Base-by-base conservation (phyloP, 2,113 vertebrate species). In the Malurus cyaneus region DNA sequence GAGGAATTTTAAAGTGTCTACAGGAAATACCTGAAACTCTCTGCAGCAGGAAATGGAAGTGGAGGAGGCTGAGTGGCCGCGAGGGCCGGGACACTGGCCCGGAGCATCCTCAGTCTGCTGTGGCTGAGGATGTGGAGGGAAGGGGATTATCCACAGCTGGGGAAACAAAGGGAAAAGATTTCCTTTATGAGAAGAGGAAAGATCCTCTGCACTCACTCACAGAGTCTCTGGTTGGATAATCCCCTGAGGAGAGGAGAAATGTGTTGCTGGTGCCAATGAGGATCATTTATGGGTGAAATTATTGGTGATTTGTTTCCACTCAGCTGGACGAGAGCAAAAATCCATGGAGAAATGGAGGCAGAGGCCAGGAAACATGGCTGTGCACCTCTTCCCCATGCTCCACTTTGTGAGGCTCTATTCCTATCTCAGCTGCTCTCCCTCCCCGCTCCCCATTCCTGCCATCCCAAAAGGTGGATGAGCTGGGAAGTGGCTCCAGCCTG, bases 11-110 rank as follows among this genome's bases (percentile, higher is more conserved):
- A 16, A 93, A 82, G 87, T 53, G 71, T 86, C 88, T 94, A 1
- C 89, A 94, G 94, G 95, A 96, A 96, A 95, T 92, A 77, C 39
- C 93, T 93, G 87, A 52, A 72, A 12, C 23, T 57, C 79, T 65
- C 59, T 64, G 74, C 67, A 70, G 56, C 85, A 88, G 94, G 94
- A 96, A 93, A 90, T 80, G 71, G 78, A 93, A 94, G 88, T 2
- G n/a, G 82, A 92, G 85, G 60, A 82, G 64, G 72, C 4, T 70
- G 87, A 93, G 71, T 61, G 81, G 87, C 78, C 32, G 3, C 0
- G 4, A 92, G 81, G 87, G 80, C 73, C 4, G 1, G n/a, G 88
- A 72, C 69, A 28, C 20, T 57, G 50, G 15, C 46, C 32, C 5
- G 29, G 81, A 91, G 69, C 79, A 90, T 83, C 89, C 71, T 80